These are phyloP conservation scores for Acrocephalus arundinaceus DNA, from an alignment of 2,113 vertebrate genomes.

Conservation along the genomic window DNA sequence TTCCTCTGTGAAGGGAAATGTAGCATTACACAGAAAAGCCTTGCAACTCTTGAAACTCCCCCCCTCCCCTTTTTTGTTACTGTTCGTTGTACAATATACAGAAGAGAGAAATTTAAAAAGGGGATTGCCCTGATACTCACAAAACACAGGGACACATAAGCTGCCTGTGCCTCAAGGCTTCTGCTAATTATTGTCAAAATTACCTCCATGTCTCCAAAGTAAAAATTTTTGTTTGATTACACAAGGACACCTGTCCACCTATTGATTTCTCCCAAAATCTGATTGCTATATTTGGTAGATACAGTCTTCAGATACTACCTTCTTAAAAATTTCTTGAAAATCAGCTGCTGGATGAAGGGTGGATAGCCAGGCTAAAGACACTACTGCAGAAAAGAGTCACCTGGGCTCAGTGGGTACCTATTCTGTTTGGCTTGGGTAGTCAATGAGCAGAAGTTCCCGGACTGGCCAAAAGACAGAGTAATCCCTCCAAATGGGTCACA, in stretches of 20 bases:
- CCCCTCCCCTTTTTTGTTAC: background rate
- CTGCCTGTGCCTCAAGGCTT: background rate
- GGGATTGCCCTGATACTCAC: background rate
- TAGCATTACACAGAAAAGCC: background rate
- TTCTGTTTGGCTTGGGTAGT: background rate
- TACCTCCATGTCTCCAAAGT: background rate
- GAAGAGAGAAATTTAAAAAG: background rate
- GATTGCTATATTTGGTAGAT: background rate
- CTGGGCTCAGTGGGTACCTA: fast-evolving
- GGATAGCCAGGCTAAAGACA: background rate
- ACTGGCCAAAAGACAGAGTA: background rate
- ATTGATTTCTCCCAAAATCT: background rate
- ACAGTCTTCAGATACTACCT: background rate
- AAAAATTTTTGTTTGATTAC: background rate
- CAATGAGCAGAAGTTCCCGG: background rate
- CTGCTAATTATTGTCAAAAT: background rate
- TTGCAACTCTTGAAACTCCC: background rate
- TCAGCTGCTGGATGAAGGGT: background rate
- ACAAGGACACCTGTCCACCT: background rate
- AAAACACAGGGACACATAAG: background rate
- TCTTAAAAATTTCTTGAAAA: background rate
- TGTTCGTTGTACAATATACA: background rate
- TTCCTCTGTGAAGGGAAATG: background rate
- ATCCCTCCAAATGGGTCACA: background rate
- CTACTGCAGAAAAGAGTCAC: background rate